Conservation (phyloP, 2,797 vertebrate genomes). For the Martes flavigula region DNA sequence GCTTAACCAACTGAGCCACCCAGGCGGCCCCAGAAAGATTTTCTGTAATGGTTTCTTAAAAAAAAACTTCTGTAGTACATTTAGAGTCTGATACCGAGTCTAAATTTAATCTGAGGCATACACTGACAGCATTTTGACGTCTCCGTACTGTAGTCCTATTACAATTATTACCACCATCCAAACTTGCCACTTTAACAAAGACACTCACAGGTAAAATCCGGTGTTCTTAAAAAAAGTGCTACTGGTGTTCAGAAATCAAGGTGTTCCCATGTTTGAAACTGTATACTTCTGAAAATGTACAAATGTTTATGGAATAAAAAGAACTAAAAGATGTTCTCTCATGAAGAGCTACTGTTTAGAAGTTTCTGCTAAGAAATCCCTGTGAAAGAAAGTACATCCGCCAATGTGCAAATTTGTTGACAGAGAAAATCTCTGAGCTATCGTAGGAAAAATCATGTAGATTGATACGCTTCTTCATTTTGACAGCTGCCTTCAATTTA, state of each 20-base stretch:
- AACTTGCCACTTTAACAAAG: not conserved
- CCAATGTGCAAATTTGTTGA: not conserved
- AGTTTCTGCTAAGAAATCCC: conserved; percentile 15
- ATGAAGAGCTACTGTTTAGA: not conserved
- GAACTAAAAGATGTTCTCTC: not conserved
- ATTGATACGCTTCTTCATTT: not conserved
- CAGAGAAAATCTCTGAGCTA: not conserved
- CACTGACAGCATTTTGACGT: not conserved
- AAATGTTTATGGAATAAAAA: not conserved
- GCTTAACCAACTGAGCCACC: no score
- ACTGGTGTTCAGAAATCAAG: not conserved
- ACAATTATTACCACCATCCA: not conserved
- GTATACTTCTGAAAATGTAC: not conserved
- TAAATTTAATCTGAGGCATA: not conserved
- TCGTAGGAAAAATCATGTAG: not conserved
- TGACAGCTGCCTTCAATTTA: not conserved
- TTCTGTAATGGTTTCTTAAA: not conserved
- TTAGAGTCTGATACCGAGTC: not conserved
- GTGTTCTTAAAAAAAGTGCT: not conserved
- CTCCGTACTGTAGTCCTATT: not conserved
- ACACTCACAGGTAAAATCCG: not conserved
- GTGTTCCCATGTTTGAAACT: not conserved
- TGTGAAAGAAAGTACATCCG: not conserved
- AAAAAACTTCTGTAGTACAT: not conserved
- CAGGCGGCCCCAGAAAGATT: not conserved